These are phyloP conservation scores for Nansenia antarctica DNA, from an alignment of 2,113 vertebrate genomes.

Conservation along the genomic window DNA sequence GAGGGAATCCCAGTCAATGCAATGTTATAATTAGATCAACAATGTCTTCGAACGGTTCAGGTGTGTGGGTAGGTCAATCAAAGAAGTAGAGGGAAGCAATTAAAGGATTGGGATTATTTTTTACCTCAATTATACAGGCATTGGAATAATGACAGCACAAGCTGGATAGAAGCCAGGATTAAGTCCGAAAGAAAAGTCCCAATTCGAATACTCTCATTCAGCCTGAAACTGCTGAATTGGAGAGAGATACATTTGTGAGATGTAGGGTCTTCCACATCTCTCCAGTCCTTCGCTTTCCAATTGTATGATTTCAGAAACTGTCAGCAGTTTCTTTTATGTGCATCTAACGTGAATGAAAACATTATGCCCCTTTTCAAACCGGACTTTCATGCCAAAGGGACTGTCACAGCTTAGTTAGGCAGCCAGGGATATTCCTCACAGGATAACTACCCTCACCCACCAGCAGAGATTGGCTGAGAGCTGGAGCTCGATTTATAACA, in stretches of 20 bases:
- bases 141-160: conserved; percentile 43
- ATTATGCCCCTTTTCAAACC: conserved; percentile 60
- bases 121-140: conserved; percentile 1
- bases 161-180: conserved; percentile 44
- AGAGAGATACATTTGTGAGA: conserved; percentile 58
- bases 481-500: conserved; percentile 47
- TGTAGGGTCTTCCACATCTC: conserved; percentile 22
- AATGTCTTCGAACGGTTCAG: not conserved
- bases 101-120: not conserved
- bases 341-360: conserved; percentile 68
- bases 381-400: conserved; percentile 47
- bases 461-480: conserved; percentile 48
- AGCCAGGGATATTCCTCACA: conserved; percentile 56
- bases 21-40: not conserved
- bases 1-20: not conserved
- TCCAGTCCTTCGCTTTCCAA: conserved; percentile 35
- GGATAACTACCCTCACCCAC: conserved; percentile 53
- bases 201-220: conserved; percentile 51
- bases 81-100: not conserved
- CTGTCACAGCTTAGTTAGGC: conserved; percentile 59
- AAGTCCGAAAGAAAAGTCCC: conserved; percentile 53
- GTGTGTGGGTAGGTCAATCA: not conserved
- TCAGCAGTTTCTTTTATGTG: conserved; percentile 70
- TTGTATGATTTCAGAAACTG: conserved; percentile 64
- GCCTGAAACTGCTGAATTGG: conserved; percentile 65